Percentiles rank a stretch among this genome's conserved stretches.
Conservation (phyloP, 2,113 vertebrate genomes). For the Beaufortia kweichowensis region DNA sequence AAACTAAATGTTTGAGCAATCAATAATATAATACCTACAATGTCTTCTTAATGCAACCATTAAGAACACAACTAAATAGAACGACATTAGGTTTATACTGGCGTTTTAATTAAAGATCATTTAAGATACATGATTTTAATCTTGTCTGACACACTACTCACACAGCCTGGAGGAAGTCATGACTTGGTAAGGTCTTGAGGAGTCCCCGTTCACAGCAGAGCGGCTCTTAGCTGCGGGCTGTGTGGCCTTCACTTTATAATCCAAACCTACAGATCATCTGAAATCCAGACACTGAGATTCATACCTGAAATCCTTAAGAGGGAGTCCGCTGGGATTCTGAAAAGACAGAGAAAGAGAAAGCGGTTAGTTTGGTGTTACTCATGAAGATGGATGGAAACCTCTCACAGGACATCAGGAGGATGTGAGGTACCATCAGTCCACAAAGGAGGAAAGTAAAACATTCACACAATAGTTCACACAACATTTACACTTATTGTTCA, state of each 20-base stretch:
- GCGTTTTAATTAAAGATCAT: too few relatives aligned
- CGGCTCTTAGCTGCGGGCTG: constrained; percentile 1
- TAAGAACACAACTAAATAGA: too few relatives aligned
- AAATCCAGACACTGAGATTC: not conserved
- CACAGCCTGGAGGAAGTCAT: constrained; percentile 2
- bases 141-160: too few relatives aligned
- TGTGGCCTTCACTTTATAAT: not conserved
- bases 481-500: too few relatives aligned
- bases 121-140: too few relatives aligned
- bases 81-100: too few relatives aligned
- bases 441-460: too few relatives aligned
- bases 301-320: not conserved
- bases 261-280: not conserved
- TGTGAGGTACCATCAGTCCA: not conserved
- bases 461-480: not conserved
- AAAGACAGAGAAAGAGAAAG: not conserved
- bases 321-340: not conserved
- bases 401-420: not conserved
- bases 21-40: too few relatives aligned
- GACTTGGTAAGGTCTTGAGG: not conserved
- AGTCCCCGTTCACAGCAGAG: not conserved
- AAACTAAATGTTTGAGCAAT: too few relatives aligned
- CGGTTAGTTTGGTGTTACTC: not conserved
- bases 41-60: too few relatives aligned
- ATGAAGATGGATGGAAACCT: not conserved